A percentile compares a stretch with the other conserved stretches of the same genome.
Evolutionary conservation across 2,113 vertebrate genomes (phyloP).

Genomic region (Chaetorhynchus papuensis): DNA sequence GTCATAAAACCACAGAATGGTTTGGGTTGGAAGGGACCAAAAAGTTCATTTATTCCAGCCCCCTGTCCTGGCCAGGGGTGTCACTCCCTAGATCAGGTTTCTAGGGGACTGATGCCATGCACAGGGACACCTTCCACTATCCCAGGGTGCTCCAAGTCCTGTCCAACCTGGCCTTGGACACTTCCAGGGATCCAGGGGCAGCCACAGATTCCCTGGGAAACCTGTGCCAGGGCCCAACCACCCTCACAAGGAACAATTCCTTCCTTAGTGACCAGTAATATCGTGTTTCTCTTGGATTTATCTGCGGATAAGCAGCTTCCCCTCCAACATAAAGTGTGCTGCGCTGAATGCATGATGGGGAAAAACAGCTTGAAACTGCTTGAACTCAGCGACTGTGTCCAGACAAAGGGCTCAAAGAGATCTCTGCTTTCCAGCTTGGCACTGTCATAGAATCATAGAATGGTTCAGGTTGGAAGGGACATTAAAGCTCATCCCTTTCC

Average conservation of each 20-base stretch:
- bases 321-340: accelerated
- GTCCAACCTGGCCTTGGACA: too few relatives aligned
- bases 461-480: background rate
- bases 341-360: background rate
- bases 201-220: too few relatives aligned
- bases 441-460: background rate
- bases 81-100: background rate
- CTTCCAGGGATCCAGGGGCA: too few relatives aligned
- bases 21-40: background rate
- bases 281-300: background rate
- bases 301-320: background rate
- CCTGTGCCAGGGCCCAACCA: too few relatives aligned
- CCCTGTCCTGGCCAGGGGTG: background rate
- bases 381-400: background rate
- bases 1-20: background rate
- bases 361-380: background rate
- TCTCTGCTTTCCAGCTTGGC: background rate
- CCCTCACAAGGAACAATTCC: too few relatives aligned
- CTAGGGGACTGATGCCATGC: too few relatives aligned
- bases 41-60: background rate
- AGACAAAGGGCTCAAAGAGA: background rate
- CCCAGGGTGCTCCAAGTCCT: too few relatives aligned
- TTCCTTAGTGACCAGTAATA: background rate
- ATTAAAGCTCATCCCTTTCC: accelerated
- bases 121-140: too few relatives aligned